phyloP scores from a whole-genome alignment of 30 jellyfish, hydroid and myxozoan species.

The Turritopsis rubra region DNA sequence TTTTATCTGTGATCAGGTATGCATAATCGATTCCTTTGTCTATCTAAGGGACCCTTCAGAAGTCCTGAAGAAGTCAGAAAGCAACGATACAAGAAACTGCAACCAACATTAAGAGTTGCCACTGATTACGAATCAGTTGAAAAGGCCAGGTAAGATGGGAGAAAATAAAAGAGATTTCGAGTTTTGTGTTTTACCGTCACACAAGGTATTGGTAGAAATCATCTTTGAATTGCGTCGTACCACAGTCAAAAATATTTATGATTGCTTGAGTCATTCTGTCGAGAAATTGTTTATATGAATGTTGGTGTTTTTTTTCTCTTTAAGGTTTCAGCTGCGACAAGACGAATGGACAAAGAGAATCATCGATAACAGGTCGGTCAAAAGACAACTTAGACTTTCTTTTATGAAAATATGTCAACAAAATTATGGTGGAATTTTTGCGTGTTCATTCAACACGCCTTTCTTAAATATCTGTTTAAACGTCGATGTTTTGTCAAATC shows the following conservation, averaged over 20 bases:
- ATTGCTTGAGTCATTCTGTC: no score
- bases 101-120: constrained; percentile 87
- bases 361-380: constrained; percentile 43
- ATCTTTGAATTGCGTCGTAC: no score
- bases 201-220: no score
- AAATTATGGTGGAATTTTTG: no score
- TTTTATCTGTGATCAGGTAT: neutral
- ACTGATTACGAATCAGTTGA: constrained; percentile 79
- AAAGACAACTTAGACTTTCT: no score
- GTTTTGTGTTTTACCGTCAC: neutral
- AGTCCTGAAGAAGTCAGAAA: constrained; percentile 59
- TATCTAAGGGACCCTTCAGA: constrained; percentile 86
- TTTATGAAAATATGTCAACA: no score
- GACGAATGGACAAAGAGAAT: constrained; percentile 74
- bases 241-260: no score
- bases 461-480: no score
- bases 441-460: no score
- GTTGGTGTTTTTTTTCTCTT: constrained; percentile 5
- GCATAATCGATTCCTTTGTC: neutral
- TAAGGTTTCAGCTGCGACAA: constrained; percentile 44
- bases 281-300: neutral
- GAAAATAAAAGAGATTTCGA: neutral
- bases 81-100: constrained; percentile 70
- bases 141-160: constrained; percentile 53
- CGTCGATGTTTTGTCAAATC: neutral